Evolutionary conservation across 2,888 invertebrate species (phyloP).

Genomic region (Plebejus argus): DNA sequence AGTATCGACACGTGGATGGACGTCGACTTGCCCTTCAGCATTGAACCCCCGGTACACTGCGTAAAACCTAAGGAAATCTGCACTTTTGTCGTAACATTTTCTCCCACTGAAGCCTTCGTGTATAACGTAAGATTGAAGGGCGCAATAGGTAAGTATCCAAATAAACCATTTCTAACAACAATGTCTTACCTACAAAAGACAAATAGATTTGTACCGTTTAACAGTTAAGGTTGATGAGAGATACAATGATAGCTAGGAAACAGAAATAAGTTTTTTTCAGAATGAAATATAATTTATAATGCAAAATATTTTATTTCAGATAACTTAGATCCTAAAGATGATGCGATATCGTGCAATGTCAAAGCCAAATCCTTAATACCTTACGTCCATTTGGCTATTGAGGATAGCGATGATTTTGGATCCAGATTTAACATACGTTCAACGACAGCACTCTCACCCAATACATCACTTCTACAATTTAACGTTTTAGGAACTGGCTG

Average conservation of each 20-base stretch:
- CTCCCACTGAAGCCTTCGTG: slow-evolving; percentile 78
- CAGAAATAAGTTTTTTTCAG: background rate
- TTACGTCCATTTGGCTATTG: slow-evolving; percentile 85
- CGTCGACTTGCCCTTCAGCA: slow-evolving; percentile 72
- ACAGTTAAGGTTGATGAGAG: no score
- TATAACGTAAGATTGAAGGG: slow-evolving; percentile 71
- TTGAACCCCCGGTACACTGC: slow-evolving; percentile 70
- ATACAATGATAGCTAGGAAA: background rate
- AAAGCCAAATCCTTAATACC: slow-evolving; percentile 83
- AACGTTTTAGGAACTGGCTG: slow-evolving; percentile 83
- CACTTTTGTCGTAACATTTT: slow-evolving; percentile 75
- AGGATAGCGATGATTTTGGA: slow-evolving; percentile 83
- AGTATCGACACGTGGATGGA: slow-evolving; percentile 74
- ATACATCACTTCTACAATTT: slow-evolving; percentile 83
- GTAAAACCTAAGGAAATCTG: slow-evolving; percentile 66
- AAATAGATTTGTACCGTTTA: no score
- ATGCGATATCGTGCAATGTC: slow-evolving; percentile 76
- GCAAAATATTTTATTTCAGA: slow-evolving; percentile 52
- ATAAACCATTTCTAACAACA: no score
- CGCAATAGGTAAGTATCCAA: slow-evolving; percentile 57
- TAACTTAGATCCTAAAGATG: slow-evolving; percentile 77
- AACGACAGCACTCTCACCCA: slow-evolving; percentile 64
- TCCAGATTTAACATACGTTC: slow-evolving; percentile 67
- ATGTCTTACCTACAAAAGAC: no score
- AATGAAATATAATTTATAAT: background rate